A percentile compares a stretch with the other conserved stretches of the same genome.
These are phyloP conservation scores for Eupithecia vulgata DNA, from an alignment of 2,888 invertebrate species.

Conservation along the genomic window DNA sequence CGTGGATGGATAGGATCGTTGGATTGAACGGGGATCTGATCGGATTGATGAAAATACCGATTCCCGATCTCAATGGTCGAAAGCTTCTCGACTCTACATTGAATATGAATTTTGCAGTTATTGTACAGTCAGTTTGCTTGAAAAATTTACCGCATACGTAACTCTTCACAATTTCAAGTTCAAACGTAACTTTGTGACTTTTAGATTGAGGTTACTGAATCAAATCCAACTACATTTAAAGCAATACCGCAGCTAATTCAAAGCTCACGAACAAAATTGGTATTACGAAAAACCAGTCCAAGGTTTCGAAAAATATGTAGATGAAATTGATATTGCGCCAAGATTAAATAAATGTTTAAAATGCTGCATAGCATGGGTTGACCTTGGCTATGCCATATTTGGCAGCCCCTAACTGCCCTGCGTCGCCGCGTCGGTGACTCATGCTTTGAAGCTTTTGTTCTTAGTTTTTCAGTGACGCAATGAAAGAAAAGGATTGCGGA, in stretches of 20 bases:
- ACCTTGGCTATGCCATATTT: conserved; percentile 43
- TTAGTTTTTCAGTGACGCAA: conserved; percentile 18
- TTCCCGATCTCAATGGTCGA: background rate
- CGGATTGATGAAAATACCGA: background rate
- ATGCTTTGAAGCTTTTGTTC: conserved; percentile 37
- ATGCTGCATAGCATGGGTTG: conserved; percentile 45
- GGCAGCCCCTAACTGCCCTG: conserved; percentile 40
- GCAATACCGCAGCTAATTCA: background rate
- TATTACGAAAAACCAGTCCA: conserved; percentile 22
- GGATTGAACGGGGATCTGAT: too few species aligned
- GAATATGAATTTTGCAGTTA: background rate
- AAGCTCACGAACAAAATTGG: background rate
- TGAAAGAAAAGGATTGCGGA: background rate
- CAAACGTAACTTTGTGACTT: background rate
- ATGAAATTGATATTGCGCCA: conserved; percentile 41
- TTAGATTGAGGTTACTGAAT: background rate
- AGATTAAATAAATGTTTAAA: conserved; percentile 42
- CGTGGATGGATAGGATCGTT: too few species aligned
- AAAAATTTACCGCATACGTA: background rate
- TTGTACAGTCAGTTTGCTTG: background rate
- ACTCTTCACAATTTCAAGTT: background rate
- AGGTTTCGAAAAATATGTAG: conserved; percentile 31
- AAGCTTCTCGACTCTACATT: background rate
- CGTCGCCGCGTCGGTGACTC: conserved; percentile 53
- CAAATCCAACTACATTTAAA: background rate